Conservation (phyloP, 1,140 invertebrate genomes). For the Phymorhynchus buccinoides region DNA sequence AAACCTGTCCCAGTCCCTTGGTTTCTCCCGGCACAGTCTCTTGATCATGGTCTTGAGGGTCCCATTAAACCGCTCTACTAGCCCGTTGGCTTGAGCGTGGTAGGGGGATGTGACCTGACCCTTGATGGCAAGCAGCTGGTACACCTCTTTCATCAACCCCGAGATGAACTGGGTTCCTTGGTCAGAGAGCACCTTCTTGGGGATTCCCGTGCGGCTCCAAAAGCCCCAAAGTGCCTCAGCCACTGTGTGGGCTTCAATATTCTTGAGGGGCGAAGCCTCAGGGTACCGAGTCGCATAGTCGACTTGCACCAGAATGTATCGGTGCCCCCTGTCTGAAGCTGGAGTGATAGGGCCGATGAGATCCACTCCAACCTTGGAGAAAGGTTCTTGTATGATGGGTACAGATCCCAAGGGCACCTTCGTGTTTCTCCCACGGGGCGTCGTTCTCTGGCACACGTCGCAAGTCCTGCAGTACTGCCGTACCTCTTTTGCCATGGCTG, state of each 20-base stretch:
- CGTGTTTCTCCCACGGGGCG: conserved; percentile 17
- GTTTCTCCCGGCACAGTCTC: conserved; percentile 34
- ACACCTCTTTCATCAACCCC: conserved; percentile 47
- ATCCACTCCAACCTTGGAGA: conserved; percentile 44
- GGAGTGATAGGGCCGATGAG: conserved; percentile 42
- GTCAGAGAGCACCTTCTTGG: conserved; percentile 49
- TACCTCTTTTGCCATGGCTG: conserved; percentile 36
- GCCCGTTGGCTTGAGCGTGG: conserved; percentile 46
- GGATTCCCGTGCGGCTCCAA: conserved; percentile 19
- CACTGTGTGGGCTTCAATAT: conserved; percentile 40
- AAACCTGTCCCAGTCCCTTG: conserved; percentile 37
- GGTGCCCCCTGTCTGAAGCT: conserved; percentile 37
- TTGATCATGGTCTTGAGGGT: conserved; percentile 32
- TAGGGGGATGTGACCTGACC: conserved; percentile 32
- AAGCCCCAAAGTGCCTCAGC: conserved; percentile 21
- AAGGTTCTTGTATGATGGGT: conserved; percentile 39
- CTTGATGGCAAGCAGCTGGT: conserved; percentile 19
- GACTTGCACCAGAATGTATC: conserved; percentile 44
- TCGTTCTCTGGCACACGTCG: conserved; percentile 42
- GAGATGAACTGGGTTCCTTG: conserved; percentile 50
- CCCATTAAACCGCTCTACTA: conserved; percentile 42
- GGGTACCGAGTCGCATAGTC: conserved; percentile 49
- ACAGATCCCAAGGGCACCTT: conserved; percentile 29
- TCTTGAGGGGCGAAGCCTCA: conserved; percentile 44
- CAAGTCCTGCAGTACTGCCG: conserved; percentile 35